phyloP scores from a whole-genome alignment of 2,888 invertebrate species.

The Pseudococcus longispinus region DNA sequence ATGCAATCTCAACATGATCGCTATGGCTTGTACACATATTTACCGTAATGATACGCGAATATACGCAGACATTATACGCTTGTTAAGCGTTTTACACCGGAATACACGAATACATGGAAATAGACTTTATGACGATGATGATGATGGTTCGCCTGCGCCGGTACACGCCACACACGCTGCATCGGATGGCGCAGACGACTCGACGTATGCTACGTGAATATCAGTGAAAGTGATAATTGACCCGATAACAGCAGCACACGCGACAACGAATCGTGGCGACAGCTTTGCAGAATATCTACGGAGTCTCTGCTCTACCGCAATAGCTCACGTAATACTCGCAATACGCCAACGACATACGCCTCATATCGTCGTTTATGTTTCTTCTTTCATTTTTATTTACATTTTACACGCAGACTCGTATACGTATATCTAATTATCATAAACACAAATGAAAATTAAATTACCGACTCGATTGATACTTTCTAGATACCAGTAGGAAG shows the following conservation, averaged over 20 bases:
- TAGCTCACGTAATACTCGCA: neutral
- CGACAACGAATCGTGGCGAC: conserved; percentile 32
- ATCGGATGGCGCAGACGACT: neutral
- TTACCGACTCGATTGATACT: conserved; percentile 32
- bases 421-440: conserved; percentile 24
- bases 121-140: conserved; percentile 15
- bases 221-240: conserved; percentile 43
- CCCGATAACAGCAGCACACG: conserved; percentile 25
- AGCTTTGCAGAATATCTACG: neutral
- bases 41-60: conserved; percentile 37
- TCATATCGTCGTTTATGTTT: neutral
- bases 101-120: conserved; percentile 29
- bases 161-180: neutral
- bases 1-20: neutral
- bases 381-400: neutral
- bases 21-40: conserved; percentile 1
- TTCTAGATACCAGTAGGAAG: conserved; percentile 42
- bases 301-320: neutral
- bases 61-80: conserved; percentile 39
- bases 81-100: conserved; percentile 14
- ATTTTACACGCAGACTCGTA: neutral
- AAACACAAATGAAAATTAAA: conserved; percentile 41
- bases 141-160: neutral
- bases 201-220: conserved; percentile 36
- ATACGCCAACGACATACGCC: conserved; percentile 22